Evolutionary conservation across 2,888 invertebrate species (phyloP), one percentile per base, ranked within the genome.

Genomic region (Xanthorhoe spadicearia): DNA sequence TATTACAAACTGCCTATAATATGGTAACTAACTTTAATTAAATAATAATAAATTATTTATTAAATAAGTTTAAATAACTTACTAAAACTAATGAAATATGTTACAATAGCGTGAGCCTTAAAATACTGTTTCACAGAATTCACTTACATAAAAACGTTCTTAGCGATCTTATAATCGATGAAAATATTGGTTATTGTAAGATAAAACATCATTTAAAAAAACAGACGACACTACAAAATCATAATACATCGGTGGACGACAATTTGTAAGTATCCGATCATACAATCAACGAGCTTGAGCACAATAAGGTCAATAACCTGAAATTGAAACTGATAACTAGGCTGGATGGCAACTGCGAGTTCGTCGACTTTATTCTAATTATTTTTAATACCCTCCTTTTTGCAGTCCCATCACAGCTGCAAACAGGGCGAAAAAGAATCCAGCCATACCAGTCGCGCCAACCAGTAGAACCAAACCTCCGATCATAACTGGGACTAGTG

Each of bases 341-440:
- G 77, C 82, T 83, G 77, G 84, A 89, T 89, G 88, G 89, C 88
- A 86, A 86, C 89, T 86, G 81, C 76, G 86, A 88, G 81, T 82
- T 71, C 79, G 82, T 85, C 85, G 84, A 85, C 85, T 84, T 83
- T 80, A 79, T 76, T 62, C 73, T 74, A 63, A 70, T 60, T 79
- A 72, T 55, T 65, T 79, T 13, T 82, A 92, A 75, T 90, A 91
- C 38, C 87, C 83, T 67, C 93, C 92, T 69, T 92, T 90, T 83
- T 95, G 96, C 69, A 97, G 89, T 62, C 96, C 96, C 94, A 97
- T 96, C 4, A 96, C 96, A 1, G 97, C 96, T 58, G 97, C 96
- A 79, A 97, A 97, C 13, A 97, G 88, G 0, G 97, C 97, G 83
- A 97, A 97, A 93, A 97, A 97, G 90, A 97, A 97, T 71, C 97